Base-by-base conservation (phyloP, 2,888 invertebrate genomes). In the Cephalotes varians region DNA sequence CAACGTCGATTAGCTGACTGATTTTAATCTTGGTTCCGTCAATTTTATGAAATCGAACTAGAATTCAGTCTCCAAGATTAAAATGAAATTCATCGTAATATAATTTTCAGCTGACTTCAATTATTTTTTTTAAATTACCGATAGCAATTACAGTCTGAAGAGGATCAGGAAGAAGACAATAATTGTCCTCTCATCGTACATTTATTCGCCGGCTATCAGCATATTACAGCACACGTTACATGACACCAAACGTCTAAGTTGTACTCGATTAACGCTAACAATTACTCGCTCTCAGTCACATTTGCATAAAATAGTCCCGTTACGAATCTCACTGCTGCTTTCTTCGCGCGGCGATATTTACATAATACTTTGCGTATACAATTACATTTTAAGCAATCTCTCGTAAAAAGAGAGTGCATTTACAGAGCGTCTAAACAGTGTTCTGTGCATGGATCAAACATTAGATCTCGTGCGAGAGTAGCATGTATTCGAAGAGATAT, bases 221-320 rank as follows among this genome's bases (percentile, higher is more conserved):
- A 88, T 87, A 87, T 85, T 76, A 90, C 87, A 79, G 44, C 71
- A 87, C 83, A 84, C 72, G 79, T 85, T 85, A 89, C 89, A 87
- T 86, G 83, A 90, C 89, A 90, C 72, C 90, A 83, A 90, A 90
- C 84, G 85, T 86, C 89, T 90, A 90, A 80, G 56, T 88, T 87
- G 90, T 89, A 90, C 87, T 89, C 76, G 81, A 54, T 87, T 84
- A 87, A 74, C 74, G 54, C 86, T 90, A 89, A 89, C 83, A 83
- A 67, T 86, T 87, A 87, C 62, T 85, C 89, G 60, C 83, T 83
- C 73, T 82, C 49, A 71, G 60, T 73, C 81, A 34, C 37, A 58
- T 67, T 84, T 86, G 74, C 67, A 85, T 90, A 88, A 88, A 90
- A 90, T 90, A 90, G 72, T 86, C 62, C 74, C 85, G 69, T 82